Base-by-base conservation (phyloP, 2,797 vertebrate species). In the Alectoris magna region DNA sequence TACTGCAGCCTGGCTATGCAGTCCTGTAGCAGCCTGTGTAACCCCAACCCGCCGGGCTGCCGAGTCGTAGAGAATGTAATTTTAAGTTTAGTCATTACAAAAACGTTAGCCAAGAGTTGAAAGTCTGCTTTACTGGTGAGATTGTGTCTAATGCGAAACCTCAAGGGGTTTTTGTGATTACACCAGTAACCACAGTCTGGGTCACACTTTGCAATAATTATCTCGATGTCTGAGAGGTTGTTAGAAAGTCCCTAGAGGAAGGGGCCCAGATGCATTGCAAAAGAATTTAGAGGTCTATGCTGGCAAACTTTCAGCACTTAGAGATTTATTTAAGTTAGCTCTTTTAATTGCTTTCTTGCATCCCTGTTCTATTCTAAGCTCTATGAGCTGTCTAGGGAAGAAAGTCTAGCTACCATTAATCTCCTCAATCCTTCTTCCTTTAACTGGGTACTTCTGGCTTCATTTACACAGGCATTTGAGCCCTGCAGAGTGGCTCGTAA, bases 331-430 rank as follows among this genome's bases (percentile, higher is more conserved):
- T 82, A 82, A 94, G 93, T 94, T 94, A 72, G 75, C 90, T 93
- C 91, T 93, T 90, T 59, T 93, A 96, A 96, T 95, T 95, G 95
- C 93, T 92, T 94, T 91, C 94, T 80, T 87, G 87, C 82, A 84
- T 95, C 90, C 84, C 84, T 26, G 1, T 85, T 93, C 88, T 85
- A 55, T 89, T 95, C 17, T 66, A 85, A 85, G 92, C 87, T 95
- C 87, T 41, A 11, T 66, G 90, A 95, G 92, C 91, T 88, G 92
- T 80, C 90, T 23, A 80, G 92, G 87, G 88, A 95, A 93, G 96
- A 39, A 60, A 87, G 58, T 75, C 82, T 74, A 34, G 88, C 72
- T 93, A 59, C 34, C 58, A 73, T 59, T 94, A 79, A 95, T 88
- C 91, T 85, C 69, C 75, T 75, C 90, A 69, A 77, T 95, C 86